Base-by-base conservation (phyloP, 2,888 invertebrate genomes). In the Drosophila paramelanica region DNA sequence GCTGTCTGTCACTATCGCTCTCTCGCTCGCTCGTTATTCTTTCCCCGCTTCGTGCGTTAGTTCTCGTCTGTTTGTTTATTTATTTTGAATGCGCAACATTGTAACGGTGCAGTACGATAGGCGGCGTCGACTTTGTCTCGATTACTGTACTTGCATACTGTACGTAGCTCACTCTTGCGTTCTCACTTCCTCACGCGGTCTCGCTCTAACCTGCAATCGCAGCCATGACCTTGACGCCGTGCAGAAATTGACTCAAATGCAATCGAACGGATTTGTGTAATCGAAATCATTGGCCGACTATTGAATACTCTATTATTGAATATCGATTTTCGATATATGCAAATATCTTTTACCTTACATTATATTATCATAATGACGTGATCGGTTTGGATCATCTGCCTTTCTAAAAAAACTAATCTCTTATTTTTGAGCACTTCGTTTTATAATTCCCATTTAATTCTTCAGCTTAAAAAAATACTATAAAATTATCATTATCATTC, bases 171-270 rank as follows among this genome's bases (percentile, higher is more conserved):
- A 31, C 43, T 45, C 20, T 36, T 31, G 23, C 58, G 8, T 27
- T 41, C 39, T 10, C 7, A 0, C 20, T 20, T 23, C 38, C 56
- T 36, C 41, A n/a, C 8, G 41, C 36, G 10, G 20, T 57, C 27
- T 52, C 52, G 8, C 47, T 52, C 46, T 45, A 10, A 20, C 45
- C 5, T 42, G 36, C 57, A 52, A 49, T 50, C 53, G 68, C 49
- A 41, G 39, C 38, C 46, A 20, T 77, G 61, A 81, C 87, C 81
- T 81, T 81, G 87, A 46, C 52, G 55, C 55, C 52, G 60, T 72
- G 66, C 65, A 60, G 13, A 56, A 53, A 20, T 14, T 33, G 14
- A 47, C 31, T 38, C 39, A n/a, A 60, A 58, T 65, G 59, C 57
- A 57, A 36, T 23, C 46, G 39, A 51, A 69, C 49, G 42, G 46